Base-by-base conservation (phyloP, 2,888 invertebrate species). In the Notocelia uddmanniana region DNA sequence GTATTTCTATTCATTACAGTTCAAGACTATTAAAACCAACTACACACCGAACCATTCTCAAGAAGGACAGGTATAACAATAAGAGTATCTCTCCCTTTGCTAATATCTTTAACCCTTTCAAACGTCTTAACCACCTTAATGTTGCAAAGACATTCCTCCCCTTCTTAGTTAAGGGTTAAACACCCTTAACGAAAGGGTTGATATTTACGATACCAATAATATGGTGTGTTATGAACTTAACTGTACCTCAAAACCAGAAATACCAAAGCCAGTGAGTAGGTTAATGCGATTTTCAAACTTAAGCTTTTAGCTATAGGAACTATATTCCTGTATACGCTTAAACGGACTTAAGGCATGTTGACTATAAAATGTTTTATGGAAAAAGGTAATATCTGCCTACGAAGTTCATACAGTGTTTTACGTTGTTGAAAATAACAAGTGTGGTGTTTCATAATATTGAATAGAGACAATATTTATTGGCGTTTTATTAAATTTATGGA, bases 201-300 rank as follows among this genome's bases (percentile, higher is more conserved):
- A 74, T 84, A 91, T 90, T 91, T 92, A 92, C 87, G 83, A 83
- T 80, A 86, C 90, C 92, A 87, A 89, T 89, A 91, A 91, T 90
- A 86, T 76, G 82, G 76, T 77, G 76, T 79, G 81, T 87, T 87
- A 88, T 88, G 82, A 81, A 84, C 85, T 80, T 52, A 55, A 60
- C 59, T 15, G 1, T 59, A n/a, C 5, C 21, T 10, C 8, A 58
- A 19, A 21, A 19, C 1, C 1, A 37, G 13, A 37, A 0, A 34
- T 31, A 57, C 15, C 9, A 0, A 57, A 34, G 15, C 23, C 9
- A 21, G 8, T 13, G 19, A 21, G 0, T 15, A 41, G 0, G 21
- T 10, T 59, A 9, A 26, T 11, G 26, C 45, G 21, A 19, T 60
- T 45, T 18, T 60, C 5, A 3, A 23, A 26, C 45, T 23, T 26